Evolutionary conservation across 2,113 vertebrate genomes (phyloP).

Genomic region (Benitochromis conjunctus): DNA sequence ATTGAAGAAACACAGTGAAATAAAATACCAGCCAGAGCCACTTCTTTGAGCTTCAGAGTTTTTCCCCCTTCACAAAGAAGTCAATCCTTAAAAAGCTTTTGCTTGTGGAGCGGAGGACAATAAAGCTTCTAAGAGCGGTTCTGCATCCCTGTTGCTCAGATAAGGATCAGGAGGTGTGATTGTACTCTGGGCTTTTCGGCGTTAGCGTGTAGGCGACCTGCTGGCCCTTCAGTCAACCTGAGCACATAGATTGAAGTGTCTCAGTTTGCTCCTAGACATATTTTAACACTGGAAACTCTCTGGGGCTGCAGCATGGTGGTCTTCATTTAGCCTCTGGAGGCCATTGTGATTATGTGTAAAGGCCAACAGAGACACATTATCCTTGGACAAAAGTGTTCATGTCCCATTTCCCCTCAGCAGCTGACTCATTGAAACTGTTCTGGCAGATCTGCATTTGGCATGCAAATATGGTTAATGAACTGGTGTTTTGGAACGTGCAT

Average conservation of each 20-base stretch:
- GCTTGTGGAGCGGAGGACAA: conserved; percentile 43
- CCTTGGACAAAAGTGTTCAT: conserved; percentile 29
- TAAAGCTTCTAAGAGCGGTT: conserved; percentile 44
- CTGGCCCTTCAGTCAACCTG: conserved; percentile 26
- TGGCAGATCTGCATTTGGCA: conserved; percentile 60
- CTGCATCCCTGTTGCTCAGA: conserved; percentile 47
- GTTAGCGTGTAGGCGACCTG: conserved; percentile 32
- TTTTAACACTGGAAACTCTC: conserved; percentile 52
- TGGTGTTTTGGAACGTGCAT: conserved; percentile 13
- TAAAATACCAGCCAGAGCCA: conserved; percentile 50
- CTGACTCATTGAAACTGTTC: conserved; percentile 41
- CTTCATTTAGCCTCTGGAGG: conserved; percentile 50
- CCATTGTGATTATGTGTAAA: conserved; percentile 7
- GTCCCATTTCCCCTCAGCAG: conserved; percentile 46
- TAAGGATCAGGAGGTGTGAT: conserved; percentile 59
- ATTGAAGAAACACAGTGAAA: conserved; percentile 64
- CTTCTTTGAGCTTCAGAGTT: conserved; percentile 43
- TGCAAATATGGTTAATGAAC: conserved; percentile 67
- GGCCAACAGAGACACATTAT: conserved; percentile 40
- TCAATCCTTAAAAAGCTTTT: conserved; percentile 64
- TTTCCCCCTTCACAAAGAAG: conserved; percentile 39
- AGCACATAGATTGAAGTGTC: conserved; percentile 18
- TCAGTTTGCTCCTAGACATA: conserved; percentile 47
- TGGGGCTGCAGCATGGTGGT: conserved; percentile 55
- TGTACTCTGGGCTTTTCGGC: conserved; percentile 34